Evolutionary conservation across 2,888 invertebrate genomes (phyloP), one percentile per base, ranked within the genome.

Genomic region (Heliconius ethilla): DNA sequence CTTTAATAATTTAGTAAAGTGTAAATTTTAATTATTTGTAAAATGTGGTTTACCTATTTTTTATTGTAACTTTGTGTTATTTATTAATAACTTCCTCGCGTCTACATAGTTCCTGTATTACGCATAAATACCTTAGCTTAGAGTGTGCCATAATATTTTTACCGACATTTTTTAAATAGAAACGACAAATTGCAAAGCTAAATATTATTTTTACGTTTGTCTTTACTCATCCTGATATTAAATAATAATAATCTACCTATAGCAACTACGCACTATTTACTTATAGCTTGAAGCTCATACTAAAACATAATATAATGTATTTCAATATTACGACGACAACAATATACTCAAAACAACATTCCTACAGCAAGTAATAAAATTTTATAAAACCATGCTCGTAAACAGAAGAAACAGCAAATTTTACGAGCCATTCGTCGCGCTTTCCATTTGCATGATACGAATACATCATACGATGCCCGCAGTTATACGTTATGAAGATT

Each of bases 331-430:
- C 81, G 67, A 78, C 72, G 77, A 81, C 65, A 81, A 79, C 76
- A 82, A 84, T 75, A 79, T 84, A 82, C 78, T 81, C 79, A 82
- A 80, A 83, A 83, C 83, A 83, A 84, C 86, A 85, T 85, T 84
- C 85, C 88, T 85, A 82, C 82, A 84, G 83, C 87, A 85, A 82
- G 86, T 88, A 87, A 90, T 92, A 92, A 92, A 92, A 89, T 89
- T 90, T 88, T 91, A 90, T 90, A 92, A 92, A 92, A 91, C 89
- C 89, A 86, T 89, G 89, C 89, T 93, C 92, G 92, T 92, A 92
- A 92, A 93, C 91, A 90, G 90, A 93, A 92, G 91, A 91, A 92
- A 93, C 92, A 91, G 90, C 90, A 84, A 88, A 88, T 82, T 93
- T 94, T 93, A 94, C 90, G 92, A 91, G 87, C 90, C 87, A 89